A percentile compares a stretch with the other conserved stretches of the same genome.
These are phyloP conservation scores for Phorcus lineatus DNA, from an alignment of 2,888 invertebrate genomes.

Conservation along the genomic window DNA sequence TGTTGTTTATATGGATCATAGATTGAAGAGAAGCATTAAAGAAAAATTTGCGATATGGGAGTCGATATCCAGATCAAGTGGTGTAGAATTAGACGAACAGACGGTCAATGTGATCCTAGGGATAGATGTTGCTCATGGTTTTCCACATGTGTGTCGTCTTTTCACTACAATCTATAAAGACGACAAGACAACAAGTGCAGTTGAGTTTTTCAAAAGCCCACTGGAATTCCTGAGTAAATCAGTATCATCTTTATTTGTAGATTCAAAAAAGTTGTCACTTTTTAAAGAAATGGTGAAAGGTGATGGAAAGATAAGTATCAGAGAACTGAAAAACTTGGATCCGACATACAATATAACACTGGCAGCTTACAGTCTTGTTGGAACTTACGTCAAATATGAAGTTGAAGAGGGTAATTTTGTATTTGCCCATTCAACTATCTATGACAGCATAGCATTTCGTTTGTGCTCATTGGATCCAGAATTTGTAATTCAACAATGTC, in stretches of 20 bases:
- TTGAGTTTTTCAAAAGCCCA: neutral
- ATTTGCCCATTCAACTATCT: neutral
- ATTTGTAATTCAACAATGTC: neutral
- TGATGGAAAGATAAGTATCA: neutral
- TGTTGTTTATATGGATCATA: neutral
- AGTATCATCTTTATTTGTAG: neutral
- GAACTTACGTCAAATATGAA: neutral
- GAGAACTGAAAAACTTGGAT: neutral
- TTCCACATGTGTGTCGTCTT: no score
- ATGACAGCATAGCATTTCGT: neutral
- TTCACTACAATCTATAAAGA: neutral
- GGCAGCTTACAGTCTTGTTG: neutral
- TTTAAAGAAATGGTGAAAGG: no score
- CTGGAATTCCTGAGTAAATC: neutral
- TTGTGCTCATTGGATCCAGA: neutral
- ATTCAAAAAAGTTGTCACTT: neutral
- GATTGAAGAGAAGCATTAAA: neutral
- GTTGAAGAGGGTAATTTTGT: neutral
- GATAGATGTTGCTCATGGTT: no score
- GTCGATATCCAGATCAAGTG: no score
- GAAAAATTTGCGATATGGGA: neutral
- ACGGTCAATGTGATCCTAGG: neutral
- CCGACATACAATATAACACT: neutral
- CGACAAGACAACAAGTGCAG: neutral
- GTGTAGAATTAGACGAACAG: neutral